A percentile compares a stretch with the other conserved stretches of the same genome.
Conservation (phyloP, 2,888 invertebrate genomes). For the Drosophila conformis region DNA sequence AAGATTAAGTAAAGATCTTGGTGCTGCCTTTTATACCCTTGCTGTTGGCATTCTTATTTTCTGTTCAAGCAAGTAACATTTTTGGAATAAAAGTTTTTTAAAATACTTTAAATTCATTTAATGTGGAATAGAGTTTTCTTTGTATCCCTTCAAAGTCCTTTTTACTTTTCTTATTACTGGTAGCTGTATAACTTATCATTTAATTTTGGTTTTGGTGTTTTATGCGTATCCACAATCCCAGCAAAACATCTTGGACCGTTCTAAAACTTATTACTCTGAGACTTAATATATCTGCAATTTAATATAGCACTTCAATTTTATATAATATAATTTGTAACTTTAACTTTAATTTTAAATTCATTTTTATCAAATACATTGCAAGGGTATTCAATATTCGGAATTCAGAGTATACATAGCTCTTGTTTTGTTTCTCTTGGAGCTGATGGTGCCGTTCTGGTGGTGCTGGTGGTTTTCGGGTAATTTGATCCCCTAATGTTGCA, state of each 20-base stretch:
- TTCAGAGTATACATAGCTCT: background rate
- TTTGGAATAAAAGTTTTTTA: background rate
- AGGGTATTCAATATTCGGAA: conserved; percentile 1
- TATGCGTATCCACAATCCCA: too few species aligned
- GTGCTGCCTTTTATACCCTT: background rate
- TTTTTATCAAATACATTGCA: background rate
- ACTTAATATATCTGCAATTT: too few species aligned
- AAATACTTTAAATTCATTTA: background rate
- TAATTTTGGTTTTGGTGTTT: too few species aligned
- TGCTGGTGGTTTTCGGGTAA: conserved; percentile 55
- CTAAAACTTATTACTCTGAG: too few species aligned
- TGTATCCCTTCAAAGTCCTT: background rate
- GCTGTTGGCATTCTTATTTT: background rate
- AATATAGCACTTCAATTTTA: too few species aligned
- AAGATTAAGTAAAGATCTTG: conserved; percentile 23
- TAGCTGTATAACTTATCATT: background rate
- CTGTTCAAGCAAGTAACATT: background rate
- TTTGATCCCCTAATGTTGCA: conserved; percentile 72
- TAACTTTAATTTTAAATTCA: too few species aligned
- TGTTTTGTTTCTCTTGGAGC: conserved; percentile 12
- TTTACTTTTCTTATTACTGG: background rate
- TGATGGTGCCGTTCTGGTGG: conserved; percentile 23
- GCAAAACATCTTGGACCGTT: too few species aligned
- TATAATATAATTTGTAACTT: too few species aligned
- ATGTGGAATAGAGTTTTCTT: background rate